These are phyloP conservation scores for Manduca sexta DNA, from an alignment of 1,140 invertebrate species.

Conservation along the genomic window DNA sequence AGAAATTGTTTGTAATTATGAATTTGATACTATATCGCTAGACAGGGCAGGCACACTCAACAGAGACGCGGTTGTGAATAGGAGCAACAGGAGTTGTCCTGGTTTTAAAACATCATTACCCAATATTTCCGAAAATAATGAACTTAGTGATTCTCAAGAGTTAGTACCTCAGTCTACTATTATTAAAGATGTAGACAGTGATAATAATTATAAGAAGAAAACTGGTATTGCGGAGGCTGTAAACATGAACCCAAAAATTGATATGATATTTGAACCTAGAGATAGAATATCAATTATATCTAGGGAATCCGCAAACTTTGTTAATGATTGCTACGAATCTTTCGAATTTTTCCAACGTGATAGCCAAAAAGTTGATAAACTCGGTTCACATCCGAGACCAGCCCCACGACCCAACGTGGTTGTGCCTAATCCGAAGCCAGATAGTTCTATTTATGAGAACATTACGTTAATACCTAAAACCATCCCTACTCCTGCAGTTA, in stretches of 20 bases:
- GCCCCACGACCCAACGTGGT: constrained; percentile 35
- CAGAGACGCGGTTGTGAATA: constrained; percentile 58
- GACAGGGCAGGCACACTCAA: constrained; percentile 56
- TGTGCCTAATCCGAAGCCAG: constrained; percentile 2
- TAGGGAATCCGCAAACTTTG: constrained; percentile 40
- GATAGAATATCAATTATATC: constrained; percentile 37
- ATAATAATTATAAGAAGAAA: constrained; percentile 19
- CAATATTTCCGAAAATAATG: constrained; percentile 65
- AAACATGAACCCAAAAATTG: constrained; percentile 33
- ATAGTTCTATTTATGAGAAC: constrained; percentile 55
- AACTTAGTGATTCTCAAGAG: constrained; percentile 52
- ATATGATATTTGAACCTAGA: constrained; percentile 59
- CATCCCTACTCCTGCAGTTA: constrained; percentile 46
- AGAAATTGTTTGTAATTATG: constrained; percentile 59
- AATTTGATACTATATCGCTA: constrained; percentile 67
- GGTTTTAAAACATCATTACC: constrained; percentile 65
- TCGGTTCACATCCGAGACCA: constrained; percentile 34
- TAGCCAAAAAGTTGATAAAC: constrained; percentile 13
- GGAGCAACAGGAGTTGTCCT: constrained; percentile 66
- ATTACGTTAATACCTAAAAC: constrained; percentile 31
- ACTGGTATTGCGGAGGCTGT: constrained; percentile 34
- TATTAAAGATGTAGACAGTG: constrained; percentile 26
- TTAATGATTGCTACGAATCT: constrained; percentile 63
- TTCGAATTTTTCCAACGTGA: constrained; percentile 41
- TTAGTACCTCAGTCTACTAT: constrained; percentile 31